phyloP scores from a whole-genome alignment of 35 echinoderm and acorn worm species.

The Apostichopus californicus region DNA sequence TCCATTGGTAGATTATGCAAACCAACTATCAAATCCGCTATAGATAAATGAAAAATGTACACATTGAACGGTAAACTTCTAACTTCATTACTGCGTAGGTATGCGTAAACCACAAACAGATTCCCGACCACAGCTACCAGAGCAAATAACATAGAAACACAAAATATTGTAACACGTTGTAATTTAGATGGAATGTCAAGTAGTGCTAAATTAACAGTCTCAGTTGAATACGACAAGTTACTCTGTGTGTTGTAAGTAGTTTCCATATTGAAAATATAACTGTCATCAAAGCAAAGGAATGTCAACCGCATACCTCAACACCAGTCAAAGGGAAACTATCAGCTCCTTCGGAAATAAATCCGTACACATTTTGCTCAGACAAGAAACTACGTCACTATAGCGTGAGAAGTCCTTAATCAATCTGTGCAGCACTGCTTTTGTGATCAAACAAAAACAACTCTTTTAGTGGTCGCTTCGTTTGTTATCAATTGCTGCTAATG shows the following conservation, averaged over 20 bases:
- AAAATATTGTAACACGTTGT: not conserved
- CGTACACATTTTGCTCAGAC: too few species aligned
- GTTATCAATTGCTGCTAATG: too few species aligned
- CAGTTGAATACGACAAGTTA: not conserved
- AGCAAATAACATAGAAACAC: not conserved
- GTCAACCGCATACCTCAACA: too few species aligned
- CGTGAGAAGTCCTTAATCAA: too few species aligned
- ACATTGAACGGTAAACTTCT: slow-evolving; percentile 24
- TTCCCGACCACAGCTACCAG: slow-evolving; percentile 1
- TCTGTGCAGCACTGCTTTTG: too few species aligned
- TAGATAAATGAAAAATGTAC: slow-evolving; percentile 40
- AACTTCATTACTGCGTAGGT: slow-evolving; percentile 3
- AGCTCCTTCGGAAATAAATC: too few species aligned
- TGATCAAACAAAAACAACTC: too few species aligned
- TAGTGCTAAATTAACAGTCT: not conserved
- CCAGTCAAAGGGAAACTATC: too few species aligned
- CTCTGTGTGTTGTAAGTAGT: not conserved
- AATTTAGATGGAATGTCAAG: not conserved
- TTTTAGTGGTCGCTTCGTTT: too few species aligned
- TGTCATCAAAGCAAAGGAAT: too few species aligned
- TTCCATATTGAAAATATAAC: not conserved
- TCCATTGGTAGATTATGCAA: not conserved
- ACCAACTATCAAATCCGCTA: slow-evolving; percentile 31
- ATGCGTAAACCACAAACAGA: not conserved
- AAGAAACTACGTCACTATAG: too few species aligned